Evolutionary conservation across 2,888 invertebrate species (phyloP).

Genomic region (Salticus scenicus): DNA sequence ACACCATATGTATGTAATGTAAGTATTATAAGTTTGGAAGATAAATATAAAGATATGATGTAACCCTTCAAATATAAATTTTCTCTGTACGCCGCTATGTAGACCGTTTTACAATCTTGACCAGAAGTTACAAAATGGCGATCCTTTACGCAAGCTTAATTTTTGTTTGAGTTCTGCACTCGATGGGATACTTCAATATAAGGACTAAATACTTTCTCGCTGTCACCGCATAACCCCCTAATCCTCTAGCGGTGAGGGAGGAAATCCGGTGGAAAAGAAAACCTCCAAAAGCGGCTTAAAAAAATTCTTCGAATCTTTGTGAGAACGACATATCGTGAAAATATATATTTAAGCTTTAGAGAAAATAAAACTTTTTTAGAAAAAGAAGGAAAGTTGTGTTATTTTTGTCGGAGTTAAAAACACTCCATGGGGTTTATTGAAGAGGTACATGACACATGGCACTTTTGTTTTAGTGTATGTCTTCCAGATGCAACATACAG

Average conservation of each 20-base stretch:
- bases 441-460: too few relatives aligned
- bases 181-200: conserved; percentile 25
- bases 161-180: background rate
- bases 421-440: too few relatives aligned
- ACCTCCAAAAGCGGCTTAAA: conserved; percentile 45
- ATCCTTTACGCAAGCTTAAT: background rate
- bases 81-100: too few relatives aligned
- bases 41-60: too few relatives aligned
- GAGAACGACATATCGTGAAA: background rate
- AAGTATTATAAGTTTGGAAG: too few relatives aligned
- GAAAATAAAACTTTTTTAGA: background rate
- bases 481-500: too few relatives aligned
- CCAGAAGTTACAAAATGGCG: background rate
- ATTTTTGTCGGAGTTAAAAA: too few relatives aligned
- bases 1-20: too few relatives aligned
- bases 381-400: too few relatives aligned
- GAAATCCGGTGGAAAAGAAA: conserved; percentile 45
- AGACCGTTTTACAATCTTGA: too few relatives aligned
- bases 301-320: background rate
- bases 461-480: too few relatives aligned
- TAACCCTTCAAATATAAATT: too few relatives aligned
- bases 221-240: conserved; percentile 54
- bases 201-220: conserved; percentile 39
- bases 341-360: background rate
- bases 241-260: conserved; percentile 44